Evolutionary conservation across 2,888 invertebrate genomes (phyloP).

Genomic region (Xestia c-nigrum): DNA sequence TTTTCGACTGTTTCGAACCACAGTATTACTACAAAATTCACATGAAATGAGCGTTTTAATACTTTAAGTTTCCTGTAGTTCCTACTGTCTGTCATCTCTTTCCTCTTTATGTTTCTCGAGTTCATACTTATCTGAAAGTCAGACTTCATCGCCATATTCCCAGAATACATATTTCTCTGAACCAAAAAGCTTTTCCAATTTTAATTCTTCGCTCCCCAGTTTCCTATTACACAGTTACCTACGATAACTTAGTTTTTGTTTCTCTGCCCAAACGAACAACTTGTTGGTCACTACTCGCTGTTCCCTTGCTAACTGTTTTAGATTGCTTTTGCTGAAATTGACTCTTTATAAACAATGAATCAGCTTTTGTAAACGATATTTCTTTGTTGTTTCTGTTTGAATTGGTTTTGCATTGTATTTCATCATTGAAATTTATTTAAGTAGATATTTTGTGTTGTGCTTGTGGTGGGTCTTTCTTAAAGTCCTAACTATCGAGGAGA

Average conservation of each 20-base stretch:
- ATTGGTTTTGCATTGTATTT: conserved; percentile 37
- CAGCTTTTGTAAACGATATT: conserved; percentile 43
- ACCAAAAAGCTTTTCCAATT: conserved; percentile 22
- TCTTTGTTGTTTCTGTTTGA: conserved; percentile 37
- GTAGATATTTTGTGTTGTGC: background rate
- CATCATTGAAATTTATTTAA: conserved; percentile 7
- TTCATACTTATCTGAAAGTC: background rate
- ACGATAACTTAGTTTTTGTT: conserved; percentile 69
- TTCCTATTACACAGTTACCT: conserved; percentile 59
- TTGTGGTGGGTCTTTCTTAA: background rate
- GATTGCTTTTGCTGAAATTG: conserved; percentile 65
- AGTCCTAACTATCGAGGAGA: background rate
- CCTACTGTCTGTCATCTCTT: background rate
- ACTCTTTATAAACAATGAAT: conserved; percentile 56
- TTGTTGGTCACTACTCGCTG: conserved; percentile 63
- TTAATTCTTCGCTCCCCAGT: conserved; percentile 58
- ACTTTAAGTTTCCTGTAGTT: background rate
- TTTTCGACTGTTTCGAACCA: background rate
- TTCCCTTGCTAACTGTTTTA: conserved; percentile 65
- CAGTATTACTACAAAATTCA: background rate
- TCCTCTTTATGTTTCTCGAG: background rate
- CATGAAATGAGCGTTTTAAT: background rate
- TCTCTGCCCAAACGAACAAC: conserved; percentile 63
- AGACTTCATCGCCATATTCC: background rate
- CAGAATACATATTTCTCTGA: background rate